A percentile compares a stretch with the other conserved stretches of the same genome.
phyloP scores from a whole-genome alignment of 2,113 vertebrate genomes.

The Prionailurus bengalensis region DNA sequence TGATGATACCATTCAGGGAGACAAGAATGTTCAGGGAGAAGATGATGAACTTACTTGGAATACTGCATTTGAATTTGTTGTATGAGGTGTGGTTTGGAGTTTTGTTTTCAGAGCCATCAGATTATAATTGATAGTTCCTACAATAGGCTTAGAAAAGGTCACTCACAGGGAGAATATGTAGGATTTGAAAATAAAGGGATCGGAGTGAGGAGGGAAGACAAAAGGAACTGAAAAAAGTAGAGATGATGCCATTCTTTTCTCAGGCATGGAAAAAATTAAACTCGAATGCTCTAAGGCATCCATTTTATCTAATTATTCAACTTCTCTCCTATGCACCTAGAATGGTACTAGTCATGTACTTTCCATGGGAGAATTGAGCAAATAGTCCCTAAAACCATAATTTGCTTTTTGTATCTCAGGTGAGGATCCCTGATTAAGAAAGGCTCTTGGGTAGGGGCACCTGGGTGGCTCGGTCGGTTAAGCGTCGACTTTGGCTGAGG shows the following conservation, averaged over 20 bases:
- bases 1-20: neutral
- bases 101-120: conserved; percentile 12
- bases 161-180: neutral
- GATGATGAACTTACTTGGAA: neutral
- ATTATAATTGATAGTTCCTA: neutral
- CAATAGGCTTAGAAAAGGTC: neutral
- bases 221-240: neutral
- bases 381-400: neutral
- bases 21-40: no score
- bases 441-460: neutral
- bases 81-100: neutral
- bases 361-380: neutral
- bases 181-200: neutral
- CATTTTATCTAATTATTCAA: neutral
- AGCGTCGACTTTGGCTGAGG: no score
- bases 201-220: neutral
- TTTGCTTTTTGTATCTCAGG: neutral
- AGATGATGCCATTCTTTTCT: neutral
- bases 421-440: neutral
- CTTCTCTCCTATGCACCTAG: neutral
- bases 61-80: neutral
- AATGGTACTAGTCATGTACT: neutral
- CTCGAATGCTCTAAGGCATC: neutral
- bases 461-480: no score
- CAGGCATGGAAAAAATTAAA: neutral